A percentile compares a stretch with the other conserved stretches of the same genome.
phyloP scores from a whole-genome alignment of 2,888 invertebrate species.

The Prostheceraeus crozeri region DNA sequence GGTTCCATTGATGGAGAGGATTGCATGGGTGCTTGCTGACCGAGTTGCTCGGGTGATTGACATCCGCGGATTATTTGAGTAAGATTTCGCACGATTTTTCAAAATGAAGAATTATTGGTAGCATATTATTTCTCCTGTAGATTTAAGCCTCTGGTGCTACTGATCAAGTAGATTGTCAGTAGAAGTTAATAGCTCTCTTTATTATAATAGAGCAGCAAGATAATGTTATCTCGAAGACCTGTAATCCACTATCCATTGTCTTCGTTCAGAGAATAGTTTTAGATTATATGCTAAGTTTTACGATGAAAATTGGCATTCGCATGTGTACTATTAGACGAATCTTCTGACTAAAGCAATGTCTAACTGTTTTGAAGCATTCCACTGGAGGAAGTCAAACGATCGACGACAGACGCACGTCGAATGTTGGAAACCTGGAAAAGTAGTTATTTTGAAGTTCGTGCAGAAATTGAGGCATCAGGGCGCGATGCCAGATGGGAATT shows the following conservation, averaged over 20 bases:
- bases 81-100: slow-evolving; percentile 52
- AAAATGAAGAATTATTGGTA: no score
- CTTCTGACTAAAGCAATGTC: no score
- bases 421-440: slow-evolving; percentile 70
- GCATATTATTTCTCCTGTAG: no score
- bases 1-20: slow-evolving; percentile 72
- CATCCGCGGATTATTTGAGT: slow-evolving; percentile 71
- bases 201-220: neutral
- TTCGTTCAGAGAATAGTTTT: no score
- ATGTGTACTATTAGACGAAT: no score
- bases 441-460: slow-evolving; percentile 69
- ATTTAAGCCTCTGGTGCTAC: no score
- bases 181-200: neutral
- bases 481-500: slow-evolving; percentile 84
- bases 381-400: slow-evolving; percentile 59
- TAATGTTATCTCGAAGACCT: neutral
- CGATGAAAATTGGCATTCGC: no score
- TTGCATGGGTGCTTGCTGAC: slow-evolving; percentile 73
- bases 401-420: slow-evolving; percentile 63
- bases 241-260: no score
- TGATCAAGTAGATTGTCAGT: neutral
- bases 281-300: no score
- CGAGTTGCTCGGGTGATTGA: slow-evolving; percentile 68
- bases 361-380: slow-evolving; percentile 43
- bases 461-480: slow-evolving; percentile 75